Percentiles rank a stretch among this genome's conserved stretches.
Evolutionary conservation across 2,888 invertebrate species (phyloP).

Genomic region (Luperina testacea): DNA sequence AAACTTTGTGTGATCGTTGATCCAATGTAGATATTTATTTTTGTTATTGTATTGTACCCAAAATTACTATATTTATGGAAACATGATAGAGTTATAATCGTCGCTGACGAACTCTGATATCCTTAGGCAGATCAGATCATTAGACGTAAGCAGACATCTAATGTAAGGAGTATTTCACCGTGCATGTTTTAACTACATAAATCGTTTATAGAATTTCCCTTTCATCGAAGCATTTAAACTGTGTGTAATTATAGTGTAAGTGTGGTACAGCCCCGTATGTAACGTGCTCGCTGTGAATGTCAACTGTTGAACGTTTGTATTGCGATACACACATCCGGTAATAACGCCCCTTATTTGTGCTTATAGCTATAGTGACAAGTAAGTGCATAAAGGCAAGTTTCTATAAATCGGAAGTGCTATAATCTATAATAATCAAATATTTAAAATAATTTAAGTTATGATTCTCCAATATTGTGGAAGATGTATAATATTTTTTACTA

Average conservation of each 20-base stretch:
- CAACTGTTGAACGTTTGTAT: slow-evolving; percentile 59
- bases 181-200: slow-evolving; percentile 66
- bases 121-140: slow-evolving; percentile 64
- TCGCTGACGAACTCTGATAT: slow-evolving; percentile 70
- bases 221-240: slow-evolving; percentile 84
- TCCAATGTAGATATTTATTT: slow-evolving; percentile 90
- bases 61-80: slow-evolving; percentile 87
- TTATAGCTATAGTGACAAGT: slow-evolving; percentile 86
- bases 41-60: slow-evolving; percentile 89
- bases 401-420: slow-evolving; percentile 88
- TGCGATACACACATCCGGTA: slow-evolving; percentile 62
- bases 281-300: slow-evolving; percentile 73
- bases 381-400: slow-evolving; percentile 84
- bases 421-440: slow-evolving; percentile 85
- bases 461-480: slow-evolving; percentile 90
- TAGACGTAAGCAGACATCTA: slow-evolving; percentile 65
- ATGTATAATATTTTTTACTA: slow-evolving; percentile 91
- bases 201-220: slow-evolving; percentile 72
- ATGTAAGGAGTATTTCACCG: slow-evolving; percentile 64
- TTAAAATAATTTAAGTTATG: slow-evolving; percentile 89
- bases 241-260: slow-evolving; percentile 81
- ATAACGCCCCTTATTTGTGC: slow-evolving; percentile 77
- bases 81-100: slow-evolving; percentile 77
- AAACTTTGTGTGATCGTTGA: slow-evolving; percentile 87
- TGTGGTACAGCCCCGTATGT: slow-evolving; percentile 68